Base-by-base conservation (phyloP, 2,113 vertebrate species). In the Henicopernis longicauda region DNA sequence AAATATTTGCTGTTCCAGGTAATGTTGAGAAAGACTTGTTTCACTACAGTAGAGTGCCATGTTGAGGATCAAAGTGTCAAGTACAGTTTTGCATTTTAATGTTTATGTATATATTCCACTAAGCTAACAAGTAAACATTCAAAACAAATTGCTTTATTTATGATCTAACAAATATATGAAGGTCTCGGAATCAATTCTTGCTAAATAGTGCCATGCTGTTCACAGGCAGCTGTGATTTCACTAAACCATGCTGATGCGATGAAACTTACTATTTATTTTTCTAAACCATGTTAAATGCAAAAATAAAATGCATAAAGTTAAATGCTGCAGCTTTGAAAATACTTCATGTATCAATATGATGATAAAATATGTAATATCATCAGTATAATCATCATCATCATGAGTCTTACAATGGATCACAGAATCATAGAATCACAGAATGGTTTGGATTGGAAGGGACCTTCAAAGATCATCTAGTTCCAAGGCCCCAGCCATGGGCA, bases 21-120 rank as follows among this genome's bases (percentile, higher is more conserved):
- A 45, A 66, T 36, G 14, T 47, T 92, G 47, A 92, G 69, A 90
- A 79, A 72, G 47, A 34, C 19, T 59, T 82, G 18, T 70, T 88
- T 90, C 31, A 40, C 22, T 70, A 20, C 13, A 69, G 40, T 40
- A 72, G 21, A 12, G 0, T 86, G 58, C 63, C 63, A 26, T 72
- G 71, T 89, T 88, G 67, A 62, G 71, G 45, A 95, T 95, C 76
- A 86, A 90, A 90, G 45, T 86, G 82, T 94, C 50, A 90, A 52
- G 23, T 45, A 54, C 22, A 77, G 15, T 76, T 89, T 80, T 92
- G 80, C 55, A 89, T 88, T 86, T 86, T 76, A 93, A 89, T 90
- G n/a, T 77, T 95, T 63, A 54, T 83, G 49, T 52, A 89, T 83
- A 81, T 80, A 73, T 62, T 92, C 42, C 21, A 66, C 72, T 86